Conservation (phyloP, 2,113 vertebrate species). For the Erpornis zantholeuca region DNA sequence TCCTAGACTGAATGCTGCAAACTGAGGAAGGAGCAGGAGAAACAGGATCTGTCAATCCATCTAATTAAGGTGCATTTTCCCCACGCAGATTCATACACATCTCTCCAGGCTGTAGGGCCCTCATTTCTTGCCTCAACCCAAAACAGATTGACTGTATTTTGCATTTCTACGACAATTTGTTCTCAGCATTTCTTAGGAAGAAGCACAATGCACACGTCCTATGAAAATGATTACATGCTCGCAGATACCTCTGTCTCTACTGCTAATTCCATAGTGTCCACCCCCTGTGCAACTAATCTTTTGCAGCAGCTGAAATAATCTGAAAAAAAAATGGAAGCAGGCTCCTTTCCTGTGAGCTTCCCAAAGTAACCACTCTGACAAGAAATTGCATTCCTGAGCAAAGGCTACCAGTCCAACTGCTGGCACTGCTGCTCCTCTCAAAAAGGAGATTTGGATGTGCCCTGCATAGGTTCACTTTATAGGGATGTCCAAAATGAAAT, state of each 20-base stretch:
- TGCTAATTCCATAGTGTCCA: background rate
- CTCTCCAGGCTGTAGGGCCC: slow-evolving; percentile 9
- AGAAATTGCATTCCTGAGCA: background rate
- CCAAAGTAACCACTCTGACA: background rate
- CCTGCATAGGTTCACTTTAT: background rate
- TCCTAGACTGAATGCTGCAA: background rate
- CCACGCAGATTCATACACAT: background rate
- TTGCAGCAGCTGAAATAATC: background rate
- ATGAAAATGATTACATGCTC: background rate
- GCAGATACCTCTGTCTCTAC: background rate
- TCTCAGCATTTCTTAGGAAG: background rate
- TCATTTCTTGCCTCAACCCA: background rate
- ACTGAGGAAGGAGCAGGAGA: background rate
- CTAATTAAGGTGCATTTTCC: slow-evolving; percentile 10
- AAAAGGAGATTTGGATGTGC: background rate
- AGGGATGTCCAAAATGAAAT: background rate
- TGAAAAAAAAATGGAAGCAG: background rate
- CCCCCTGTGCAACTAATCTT: background rate
- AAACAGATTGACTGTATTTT: background rate
- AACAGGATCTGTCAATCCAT: slow-evolving; percentile 24
- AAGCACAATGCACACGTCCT: fast-evolving
- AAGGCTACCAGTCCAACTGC: background rate
- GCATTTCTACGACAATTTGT: background rate
- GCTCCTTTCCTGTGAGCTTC: background rate
- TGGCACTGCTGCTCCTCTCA: background rate